Evolutionary conservation across 1,140 invertebrate genomes (phyloP), one percentile per base, ranked within the genome.

Genomic region (Idris sp.): DNA sequence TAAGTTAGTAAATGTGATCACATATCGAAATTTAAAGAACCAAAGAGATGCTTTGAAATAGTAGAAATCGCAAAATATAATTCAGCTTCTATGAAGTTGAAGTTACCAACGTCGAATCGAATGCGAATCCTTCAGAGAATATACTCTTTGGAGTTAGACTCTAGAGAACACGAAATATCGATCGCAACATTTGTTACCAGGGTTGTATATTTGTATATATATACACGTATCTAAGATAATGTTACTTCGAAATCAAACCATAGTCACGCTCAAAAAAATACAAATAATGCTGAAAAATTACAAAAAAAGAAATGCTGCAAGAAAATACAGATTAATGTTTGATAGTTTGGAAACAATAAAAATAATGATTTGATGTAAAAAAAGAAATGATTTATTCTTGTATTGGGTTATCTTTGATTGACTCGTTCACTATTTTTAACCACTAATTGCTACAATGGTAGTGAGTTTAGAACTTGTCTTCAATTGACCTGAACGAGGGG

Each of bases 181-280:
- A 76, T 74, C 74, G 71, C 54, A 31, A 58, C 64, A 74, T 78
- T 76, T 74, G 74, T 74, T 76, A 73, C 54, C 56, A 26, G 43
- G 54, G 41, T 10, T 54, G 28, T 54, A 30, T 61, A 40, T 46
- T 48, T 8, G 11, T 51, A 40, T 36, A 40, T 67, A 64, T 44
- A 36, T 13, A 13, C 22, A 64, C 31, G 15, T 31, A 8, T 54
- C 38, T 59, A 51, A 58, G 59, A 43, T 64, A 54, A 65, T 51
- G 43, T 59, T 65, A 65, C 61, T 46, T 43, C 46, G 38, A 59
- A 41, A 72, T 35, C 51, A n/a, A 49, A 14, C 49, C 35, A 64
- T 51, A 11, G 10, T 40, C 33, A 18, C 38, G 15, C n/a, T 28
- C 43, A 40, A 40, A 48, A 40, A 40, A 14, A 22, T 30, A 2